phyloP scores from a whole-genome alignment of 2,888 invertebrate genomes.

The Oxyscelio sp. region DNA sequence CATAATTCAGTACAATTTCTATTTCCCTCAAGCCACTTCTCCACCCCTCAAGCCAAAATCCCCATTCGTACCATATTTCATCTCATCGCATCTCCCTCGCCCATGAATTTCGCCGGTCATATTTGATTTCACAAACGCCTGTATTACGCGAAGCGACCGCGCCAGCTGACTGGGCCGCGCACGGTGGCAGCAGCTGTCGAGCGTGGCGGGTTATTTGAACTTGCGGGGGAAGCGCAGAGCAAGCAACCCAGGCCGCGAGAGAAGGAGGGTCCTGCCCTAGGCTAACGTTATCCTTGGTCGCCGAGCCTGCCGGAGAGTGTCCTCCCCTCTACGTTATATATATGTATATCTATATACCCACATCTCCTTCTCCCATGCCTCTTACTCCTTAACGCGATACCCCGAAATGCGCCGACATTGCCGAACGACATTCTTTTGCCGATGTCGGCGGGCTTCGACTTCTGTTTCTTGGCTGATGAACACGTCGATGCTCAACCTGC shows the following conservation, averaged over 20 bases:
- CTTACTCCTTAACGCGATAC: conserved; percentile 49
- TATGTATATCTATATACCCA: too few relatives aligned
- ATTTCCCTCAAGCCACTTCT: too few relatives aligned
- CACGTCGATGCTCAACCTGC: conserved; percentile 15
- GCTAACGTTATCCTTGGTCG: conserved; percentile 85
- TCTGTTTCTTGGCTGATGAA: conserved; percentile 8
- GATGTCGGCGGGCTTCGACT: conserved; percentile 14
- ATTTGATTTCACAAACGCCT: conserved; percentile 30
- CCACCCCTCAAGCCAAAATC: background rate
- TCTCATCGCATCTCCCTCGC: conserved; percentile 10
- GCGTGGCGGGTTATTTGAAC: conserved; percentile 72
- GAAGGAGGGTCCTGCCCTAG: conserved; percentile 84
- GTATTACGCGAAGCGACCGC: conserved; percentile 27
- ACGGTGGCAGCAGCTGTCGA: conserved; percentile 72
- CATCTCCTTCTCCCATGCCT: conserved; percentile 16
- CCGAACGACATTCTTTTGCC: conserved; percentile 45
- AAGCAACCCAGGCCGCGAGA: conserved; percentile 54
- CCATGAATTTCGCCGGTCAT: conserved; percentile 17
- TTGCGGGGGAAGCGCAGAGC: conserved; percentile 46
- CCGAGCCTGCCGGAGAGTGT: conserved; percentile 63
- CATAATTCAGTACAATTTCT: too few relatives aligned
- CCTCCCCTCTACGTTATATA: conserved; percentile 42
- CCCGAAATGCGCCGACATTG: conserved; percentile 39
- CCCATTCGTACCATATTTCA: background rate
- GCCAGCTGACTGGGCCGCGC: conserved; percentile 78